Evolutionary conservation across 2,113 vertebrate species (phyloP).

Genomic region (Grammomys dolichurus): DNA sequence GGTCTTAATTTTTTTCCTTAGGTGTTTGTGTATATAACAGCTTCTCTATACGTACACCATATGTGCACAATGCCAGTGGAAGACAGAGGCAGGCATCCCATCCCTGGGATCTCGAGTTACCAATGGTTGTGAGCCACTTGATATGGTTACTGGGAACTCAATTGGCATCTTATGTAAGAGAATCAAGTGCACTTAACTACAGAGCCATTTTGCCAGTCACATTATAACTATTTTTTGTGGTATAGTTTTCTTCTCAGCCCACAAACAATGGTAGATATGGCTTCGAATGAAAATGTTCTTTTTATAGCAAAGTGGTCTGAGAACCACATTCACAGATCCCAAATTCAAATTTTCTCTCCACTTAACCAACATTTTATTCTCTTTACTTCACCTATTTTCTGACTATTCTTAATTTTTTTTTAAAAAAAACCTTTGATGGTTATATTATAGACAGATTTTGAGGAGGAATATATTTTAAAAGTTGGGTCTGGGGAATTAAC

Average conservation of each 20-base stretch:
- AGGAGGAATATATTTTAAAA: slow-evolving; percentile 66
- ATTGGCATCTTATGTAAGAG: neutral
- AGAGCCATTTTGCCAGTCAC: neutral
- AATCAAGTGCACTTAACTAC: no score
- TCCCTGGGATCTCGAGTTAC: neutral
- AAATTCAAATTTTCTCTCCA: neutral
- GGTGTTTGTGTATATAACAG: neutral
- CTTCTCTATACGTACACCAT: neutral
- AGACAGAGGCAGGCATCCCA: neutral
- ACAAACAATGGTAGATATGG: neutral
- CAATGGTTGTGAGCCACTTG: neutral
- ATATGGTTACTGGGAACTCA: neutral
- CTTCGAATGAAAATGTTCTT: neutral
- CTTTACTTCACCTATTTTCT: slow-evolving; percentile 38
- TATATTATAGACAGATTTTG: slow-evolving; percentile 63
- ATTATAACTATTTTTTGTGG: neutral
- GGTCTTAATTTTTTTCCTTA: neutral
- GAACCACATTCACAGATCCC: neutral
- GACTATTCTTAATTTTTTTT: slow-evolving; percentile 17
- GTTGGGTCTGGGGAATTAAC: slow-evolving; percentile 68
- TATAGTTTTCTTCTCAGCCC: neutral
- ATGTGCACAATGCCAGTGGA: neutral
- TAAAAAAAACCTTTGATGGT: neutral
- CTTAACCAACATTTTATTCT: neutral
- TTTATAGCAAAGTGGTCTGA: neutral